Evolutionary conservation across 2,113 vertebrate species (phyloP).

Genomic region (Tringa solitaria): DNA sequence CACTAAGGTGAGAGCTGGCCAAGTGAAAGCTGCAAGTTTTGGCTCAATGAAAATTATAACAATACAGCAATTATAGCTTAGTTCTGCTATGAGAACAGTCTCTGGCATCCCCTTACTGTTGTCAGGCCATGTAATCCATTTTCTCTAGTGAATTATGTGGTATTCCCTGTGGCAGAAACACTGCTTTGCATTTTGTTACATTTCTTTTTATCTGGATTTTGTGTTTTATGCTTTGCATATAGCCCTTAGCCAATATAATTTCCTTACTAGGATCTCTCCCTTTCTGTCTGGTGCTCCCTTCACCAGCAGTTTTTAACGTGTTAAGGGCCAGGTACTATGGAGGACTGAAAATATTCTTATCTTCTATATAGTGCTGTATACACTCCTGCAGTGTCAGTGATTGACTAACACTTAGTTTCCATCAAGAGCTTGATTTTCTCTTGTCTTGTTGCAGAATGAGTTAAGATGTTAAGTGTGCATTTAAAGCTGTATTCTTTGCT

Average conservation of each 20-base stretch:
- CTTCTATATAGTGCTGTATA: neutral
- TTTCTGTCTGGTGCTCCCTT: neutral
- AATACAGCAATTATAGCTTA: slow-evolving; percentile 27
- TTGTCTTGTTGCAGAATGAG: neutral
- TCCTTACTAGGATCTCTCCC: neutral
- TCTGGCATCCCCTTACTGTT: slow-evolving; percentile 19
- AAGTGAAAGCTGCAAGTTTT: neutral
- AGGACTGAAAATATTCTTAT: neutral
- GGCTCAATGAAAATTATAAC: neutral
- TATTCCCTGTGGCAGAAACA: slow-evolving; percentile 46
- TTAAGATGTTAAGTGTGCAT: neutral
- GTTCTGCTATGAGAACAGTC: slow-evolving; percentile 27
- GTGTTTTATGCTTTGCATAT: slow-evolving; percentile 38
- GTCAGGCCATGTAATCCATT: slow-evolving; percentile 64
- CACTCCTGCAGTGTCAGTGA: neutral
- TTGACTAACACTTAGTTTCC: neutral
- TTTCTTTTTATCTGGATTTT: slow-evolving; percentile 63
- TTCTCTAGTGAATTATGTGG: slow-evolving; percentile 58
- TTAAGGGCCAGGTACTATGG: neutral
- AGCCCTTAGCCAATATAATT: slow-evolving; percentile 38
- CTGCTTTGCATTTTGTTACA: slow-evolving; percentile 40
- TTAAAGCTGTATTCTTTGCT: neutral
- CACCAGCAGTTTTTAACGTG: neutral
- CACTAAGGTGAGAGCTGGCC: neutral
- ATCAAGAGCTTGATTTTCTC: neutral